Evolutionary conservation across 2,797 vertebrate species (phyloP).

Genomic region (Scarus forsteni): DNA sequence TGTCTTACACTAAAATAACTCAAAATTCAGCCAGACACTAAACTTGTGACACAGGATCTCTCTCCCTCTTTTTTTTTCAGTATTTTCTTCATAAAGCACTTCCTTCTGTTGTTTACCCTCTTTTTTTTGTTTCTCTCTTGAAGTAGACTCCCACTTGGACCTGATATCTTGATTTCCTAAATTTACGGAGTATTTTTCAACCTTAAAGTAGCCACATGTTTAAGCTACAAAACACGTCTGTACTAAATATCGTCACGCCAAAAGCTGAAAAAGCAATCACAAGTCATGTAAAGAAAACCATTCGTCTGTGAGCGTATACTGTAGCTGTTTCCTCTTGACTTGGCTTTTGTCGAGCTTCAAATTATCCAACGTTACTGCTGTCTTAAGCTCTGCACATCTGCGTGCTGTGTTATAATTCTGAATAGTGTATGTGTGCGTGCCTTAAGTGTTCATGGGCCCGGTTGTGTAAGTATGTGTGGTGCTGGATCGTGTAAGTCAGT

Average conservation of each 20-base stretch:
- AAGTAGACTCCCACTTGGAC: constrained; percentile 24
- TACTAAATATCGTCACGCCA: constrained; percentile 41
- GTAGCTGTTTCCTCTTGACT: constrained; percentile 31
- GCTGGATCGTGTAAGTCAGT: constrained; percentile 32
- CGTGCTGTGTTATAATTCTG: constrained; percentile 57
- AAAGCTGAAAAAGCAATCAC: constrained; percentile 47
- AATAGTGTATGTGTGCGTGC: constrained; percentile 66
- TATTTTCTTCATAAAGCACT: constrained; percentile 32
- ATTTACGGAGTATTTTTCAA: constrained; percentile 35
- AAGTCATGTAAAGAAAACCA: constrained; percentile 47
- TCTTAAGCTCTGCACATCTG: constrained; percentile 66
- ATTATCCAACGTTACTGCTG: constrained; percentile 52
- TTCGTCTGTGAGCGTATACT: constrained; percentile 57
- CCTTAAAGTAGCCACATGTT: constrained; percentile 36
- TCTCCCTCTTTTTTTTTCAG: constrained; percentile 25
- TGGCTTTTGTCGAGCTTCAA: constrained; percentile 36
- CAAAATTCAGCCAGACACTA: constrained; percentile 4
- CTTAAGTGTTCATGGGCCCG: constrained; percentile 62
- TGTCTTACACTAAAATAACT: constrained; percentile 5
- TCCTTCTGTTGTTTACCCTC: constrained; percentile 17
- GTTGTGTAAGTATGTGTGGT: constrained; percentile 57
- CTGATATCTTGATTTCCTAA: constrained; percentile 26
- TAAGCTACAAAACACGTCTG: constrained; percentile 37
- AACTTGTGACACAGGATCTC: constrained; percentile 33
- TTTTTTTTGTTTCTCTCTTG: constrained; percentile 33